Evolutionary conservation across 2,888 invertebrate species (phyloP), one percentile per base, ranked within the genome.

Genomic region (Sphaeridia pumilis): DNA sequence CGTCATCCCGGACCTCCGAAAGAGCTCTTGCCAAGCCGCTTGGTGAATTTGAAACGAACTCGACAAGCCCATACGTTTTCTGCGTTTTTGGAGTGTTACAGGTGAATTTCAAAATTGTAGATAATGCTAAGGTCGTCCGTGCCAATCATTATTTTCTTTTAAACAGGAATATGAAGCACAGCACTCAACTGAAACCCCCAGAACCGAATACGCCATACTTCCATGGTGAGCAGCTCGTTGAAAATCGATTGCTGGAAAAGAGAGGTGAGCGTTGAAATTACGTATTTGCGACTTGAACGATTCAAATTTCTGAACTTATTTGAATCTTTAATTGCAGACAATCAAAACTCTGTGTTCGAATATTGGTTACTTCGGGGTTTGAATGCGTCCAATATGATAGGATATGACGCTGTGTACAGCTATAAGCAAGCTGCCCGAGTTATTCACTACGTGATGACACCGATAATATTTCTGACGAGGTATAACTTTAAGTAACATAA

Each of bases 401-500:
- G 78, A 53, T 69, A 72, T 2, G 69, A 74, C 61, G 72, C 72
- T 26, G 72, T 74, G 35, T 68, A 76, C 57, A 71, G 80, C n/a
- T 74, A 84, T 64, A 78, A 80, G 66, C 78, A 78, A 60, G 76
- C 80, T 57, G 80, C 82, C 0, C 74, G 84, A 35, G 72, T 82
- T 41, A 77, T 81, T 61, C 85, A 86, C 69, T 83, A 79, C 67
- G 84, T 84, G 66, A 77, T 82, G 61, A 84, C 85, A 10, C 86
- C 86, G 1, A 72, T 86, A 12, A 72, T 86, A 48, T 81, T 84
- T 67, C 72, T 80, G 52, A 77, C 82, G 12, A 71, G 70, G 71
- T 72, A 66, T n/a, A n/a, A n/a, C n/a, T n/a, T n/a, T n/a, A n/a
- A n/a, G n/a, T n/a, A n/a, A n/a, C n/a, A n/a, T n/a, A n/a, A n/a